Conservation (phyloP, 2,113 vertebrate genomes). For the Patagioenas fasciata region DNA sequence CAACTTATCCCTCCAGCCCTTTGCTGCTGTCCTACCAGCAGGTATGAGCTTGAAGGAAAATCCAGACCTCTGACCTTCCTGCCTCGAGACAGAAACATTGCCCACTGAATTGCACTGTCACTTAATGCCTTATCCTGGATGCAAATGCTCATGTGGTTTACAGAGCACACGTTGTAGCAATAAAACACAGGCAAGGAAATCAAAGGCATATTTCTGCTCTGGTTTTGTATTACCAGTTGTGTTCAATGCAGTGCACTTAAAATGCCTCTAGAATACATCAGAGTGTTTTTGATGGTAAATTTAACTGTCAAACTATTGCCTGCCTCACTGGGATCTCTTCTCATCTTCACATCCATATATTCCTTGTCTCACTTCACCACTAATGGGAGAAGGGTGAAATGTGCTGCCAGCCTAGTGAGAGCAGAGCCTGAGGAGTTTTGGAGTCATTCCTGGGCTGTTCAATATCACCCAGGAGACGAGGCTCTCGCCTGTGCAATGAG, state of each 20-base stretch:
- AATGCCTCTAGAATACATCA: slow-evolving; percentile 43
- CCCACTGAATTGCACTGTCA: not conserved
- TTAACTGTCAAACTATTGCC: slow-evolving; percentile 41
- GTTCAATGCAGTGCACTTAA: slow-evolving; percentile 56
- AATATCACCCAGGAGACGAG: slow-evolving; percentile 18
- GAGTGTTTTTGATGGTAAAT: slow-evolving; percentile 40
- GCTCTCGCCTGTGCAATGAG: not conserved
- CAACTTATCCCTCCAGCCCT: not conserved
- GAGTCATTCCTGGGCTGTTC: not conserved
- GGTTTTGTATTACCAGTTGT: slow-evolving; percentile 47
- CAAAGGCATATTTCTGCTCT: slow-evolving; percentile 37
- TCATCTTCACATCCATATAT: not conserved
- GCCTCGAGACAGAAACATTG: slow-evolving; percentile 22
- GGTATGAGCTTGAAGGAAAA: slow-evolving; percentile 19
- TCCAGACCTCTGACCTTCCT: not conserved
- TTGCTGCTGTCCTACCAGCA: not conserved
- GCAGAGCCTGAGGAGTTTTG: slow-evolving; percentile 5
- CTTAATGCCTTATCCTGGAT: slow-evolving; percentile 24
- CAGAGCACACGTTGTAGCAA: not conserved
- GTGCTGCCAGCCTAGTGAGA: not conserved
- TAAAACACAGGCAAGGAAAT: slow-evolving; percentile 51
- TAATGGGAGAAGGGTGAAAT: not conserved
- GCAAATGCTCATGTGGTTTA: slow-evolving; percentile 30
- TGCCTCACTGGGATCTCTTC: slow-evolving; percentile 21
- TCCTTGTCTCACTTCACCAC: slow-evolving; percentile 16